Evolutionary conservation across 2,888 invertebrate species (phyloP), one percentile per base, ranked within the genome.

Genomic region (Biston betularia): DNA sequence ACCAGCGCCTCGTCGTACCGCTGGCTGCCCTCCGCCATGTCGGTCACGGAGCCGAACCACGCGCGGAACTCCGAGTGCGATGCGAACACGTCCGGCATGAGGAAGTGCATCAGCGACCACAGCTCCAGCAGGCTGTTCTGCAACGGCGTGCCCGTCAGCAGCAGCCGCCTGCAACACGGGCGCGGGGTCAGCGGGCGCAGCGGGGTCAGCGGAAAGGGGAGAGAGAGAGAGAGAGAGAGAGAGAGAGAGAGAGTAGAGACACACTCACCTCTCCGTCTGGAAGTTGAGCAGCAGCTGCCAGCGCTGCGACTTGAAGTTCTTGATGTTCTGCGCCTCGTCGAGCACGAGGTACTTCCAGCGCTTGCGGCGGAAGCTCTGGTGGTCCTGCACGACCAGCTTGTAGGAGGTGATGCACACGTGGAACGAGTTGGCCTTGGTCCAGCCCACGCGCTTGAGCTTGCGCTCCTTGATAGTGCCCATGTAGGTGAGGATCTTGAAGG

Each of bases 271-370:
- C 86, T 98, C 97, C 0, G 98, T 98, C 84, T 98, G 97, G 88
- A 99, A 98, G 89, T 98, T 99, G 64, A 99, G 94, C 75, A 99
- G 91, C 83, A 98, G 95, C 92, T 99, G 99, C 99, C 99, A 99
- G 71, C 99, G 95, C 87, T 99, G 99, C 24, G 99, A 99, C 89
- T 99, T 99, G 88, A 99, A 99, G 93, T 99, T 99, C 92, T 99
- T 99, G 70, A 99, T 99, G 87, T 99, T 99, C 88, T 99, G 99
- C 45, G 99, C 99, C 93, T 99, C 99, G 86, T 99, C 99, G 62
- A 99, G 95, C 74, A 99, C 98, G 56, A 99, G 95, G 89, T 99
- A 99, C 87, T 98, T 98, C 99, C 99, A 99, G 75, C 98, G 97
- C 93, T 99, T 99, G 75, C 99, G 94, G 63, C 99, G 95, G 91